phyloP scores from a whole-genome alignment of 2,113 vertebrate species.

The Bubo blakistoni region DNA sequence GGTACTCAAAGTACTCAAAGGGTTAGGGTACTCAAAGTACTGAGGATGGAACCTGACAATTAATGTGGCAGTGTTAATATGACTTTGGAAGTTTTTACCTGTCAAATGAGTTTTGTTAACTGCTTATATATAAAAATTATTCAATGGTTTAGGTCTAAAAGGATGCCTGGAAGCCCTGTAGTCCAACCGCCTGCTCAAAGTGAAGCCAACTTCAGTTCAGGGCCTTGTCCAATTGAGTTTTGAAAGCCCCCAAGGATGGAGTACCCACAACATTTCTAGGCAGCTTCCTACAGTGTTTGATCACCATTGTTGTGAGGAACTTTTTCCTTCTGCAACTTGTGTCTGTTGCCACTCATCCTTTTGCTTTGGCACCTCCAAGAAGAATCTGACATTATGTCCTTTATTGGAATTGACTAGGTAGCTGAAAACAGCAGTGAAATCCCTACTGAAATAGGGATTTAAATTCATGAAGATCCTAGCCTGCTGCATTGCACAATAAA shows the following conservation, averaged over 20 bases:
- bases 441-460: background rate
- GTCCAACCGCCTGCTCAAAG: background rate
- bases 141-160: background rate
- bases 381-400: background rate
- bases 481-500: background rate
- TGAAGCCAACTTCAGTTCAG: background rate
- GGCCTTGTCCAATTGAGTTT: background rate
- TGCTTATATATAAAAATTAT: background rate
- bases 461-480: background rate
- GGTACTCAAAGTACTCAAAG: too few species aligned
- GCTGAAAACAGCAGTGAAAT: background rate
- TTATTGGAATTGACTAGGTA: background rate
- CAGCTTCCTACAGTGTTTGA: background rate
- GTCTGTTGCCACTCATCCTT: background rate
- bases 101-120: background rate
- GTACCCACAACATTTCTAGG: background rate
- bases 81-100: background rate
- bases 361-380: background rate
- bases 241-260: background rate
- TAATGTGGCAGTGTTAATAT: background rate
- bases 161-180: background rate
- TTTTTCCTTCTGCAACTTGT: background rate
- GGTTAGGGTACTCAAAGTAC: too few species aligned
- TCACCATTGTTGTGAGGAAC: background rate
- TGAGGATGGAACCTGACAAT: background rate